Percentiles rank a stretch among this genome's conserved stretches.
phyloP scores from a whole-genome alignment of 2,113 vertebrate genomes.

The Redunca redunca region DNA sequence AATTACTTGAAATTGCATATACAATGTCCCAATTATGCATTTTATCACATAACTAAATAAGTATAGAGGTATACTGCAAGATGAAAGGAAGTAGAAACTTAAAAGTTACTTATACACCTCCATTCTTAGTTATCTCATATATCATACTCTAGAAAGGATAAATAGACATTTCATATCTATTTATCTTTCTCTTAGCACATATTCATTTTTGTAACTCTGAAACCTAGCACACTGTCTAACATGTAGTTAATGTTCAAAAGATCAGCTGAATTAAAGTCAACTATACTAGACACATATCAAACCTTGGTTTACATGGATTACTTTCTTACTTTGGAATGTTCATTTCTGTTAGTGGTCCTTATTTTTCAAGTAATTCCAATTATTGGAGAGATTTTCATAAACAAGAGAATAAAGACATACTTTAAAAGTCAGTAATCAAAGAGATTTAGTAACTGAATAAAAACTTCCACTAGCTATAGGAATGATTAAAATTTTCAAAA shows the following conservation, averaged over 20 bases:
- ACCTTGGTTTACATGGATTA: neutral
- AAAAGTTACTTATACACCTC: neutral
- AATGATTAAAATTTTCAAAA: slow-evolving; percentile 7
- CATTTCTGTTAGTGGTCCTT: neutral
- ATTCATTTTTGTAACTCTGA: neutral
- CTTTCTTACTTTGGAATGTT: neutral
- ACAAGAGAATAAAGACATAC: neutral
- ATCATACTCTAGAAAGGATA: neutral
- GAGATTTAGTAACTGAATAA: neutral
- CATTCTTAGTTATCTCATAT: neutral
- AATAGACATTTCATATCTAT: neutral
- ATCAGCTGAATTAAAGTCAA: neutral
- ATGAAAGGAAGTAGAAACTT: neutral
- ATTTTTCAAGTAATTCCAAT: neutral
- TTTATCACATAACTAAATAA: neutral
- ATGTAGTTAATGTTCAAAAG: neutral
- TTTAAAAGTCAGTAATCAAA: neutral
- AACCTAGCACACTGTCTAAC: neutral
- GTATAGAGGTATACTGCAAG: neutral
- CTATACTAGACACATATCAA: neutral
- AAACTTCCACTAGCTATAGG: neutral
- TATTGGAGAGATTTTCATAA: neutral
- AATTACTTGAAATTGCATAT: neutral
- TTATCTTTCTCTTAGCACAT: neutral
- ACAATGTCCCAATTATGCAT: neutral